Conservation (phyloP, 64 coral and sea anemone genomes). For the Pocillopora damicornis region DNA sequence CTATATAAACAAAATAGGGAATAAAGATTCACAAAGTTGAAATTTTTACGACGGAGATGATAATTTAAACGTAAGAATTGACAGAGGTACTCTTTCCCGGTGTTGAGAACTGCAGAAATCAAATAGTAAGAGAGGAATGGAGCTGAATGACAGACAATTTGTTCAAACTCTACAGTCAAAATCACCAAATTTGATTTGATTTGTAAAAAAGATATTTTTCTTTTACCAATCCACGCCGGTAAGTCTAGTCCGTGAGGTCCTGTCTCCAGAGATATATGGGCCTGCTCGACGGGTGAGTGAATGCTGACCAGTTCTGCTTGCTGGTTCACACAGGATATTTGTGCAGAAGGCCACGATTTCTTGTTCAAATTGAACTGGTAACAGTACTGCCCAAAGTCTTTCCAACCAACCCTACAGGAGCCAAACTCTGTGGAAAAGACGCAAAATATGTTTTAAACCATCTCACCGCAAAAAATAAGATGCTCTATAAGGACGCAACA, state of each 20-base stretch:
- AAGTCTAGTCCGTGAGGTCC: slow-evolving; percentile 56
- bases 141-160: too few species aligned
- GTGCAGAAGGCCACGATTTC: slow-evolving; percentile 51
- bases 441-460: background rate
- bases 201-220: background rate
- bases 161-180: too few species aligned
- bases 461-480: background rate
- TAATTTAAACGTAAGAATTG: too few species aligned
- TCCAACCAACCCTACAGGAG: slow-evolving; percentile 70
- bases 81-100: too few species aligned
- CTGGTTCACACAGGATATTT: slow-evolving; percentile 47
- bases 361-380: slow-evolving; percentile 60
- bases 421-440: slow-evolving; percentile 57
- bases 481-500: too few species aligned
- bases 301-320: slow-evolving; percentile 76
- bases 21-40: too few species aligned
- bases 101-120: too few species aligned
- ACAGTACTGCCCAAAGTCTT: slow-evolving; percentile 80
- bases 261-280: slow-evolving; percentile 73
- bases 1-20: too few species aligned
- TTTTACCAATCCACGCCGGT: slow-evolving; percentile 74
- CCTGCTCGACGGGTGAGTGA: slow-evolving; percentile 75
- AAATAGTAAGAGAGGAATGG: too few species aligned
- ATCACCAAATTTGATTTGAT: too few species aligned
- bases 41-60: too few species aligned